Evolutionary conservation across 1,140 invertebrate species (phyloP), one percentile per base, ranked within the genome.

Genomic region (Anoplophora glabripennis): DNA sequence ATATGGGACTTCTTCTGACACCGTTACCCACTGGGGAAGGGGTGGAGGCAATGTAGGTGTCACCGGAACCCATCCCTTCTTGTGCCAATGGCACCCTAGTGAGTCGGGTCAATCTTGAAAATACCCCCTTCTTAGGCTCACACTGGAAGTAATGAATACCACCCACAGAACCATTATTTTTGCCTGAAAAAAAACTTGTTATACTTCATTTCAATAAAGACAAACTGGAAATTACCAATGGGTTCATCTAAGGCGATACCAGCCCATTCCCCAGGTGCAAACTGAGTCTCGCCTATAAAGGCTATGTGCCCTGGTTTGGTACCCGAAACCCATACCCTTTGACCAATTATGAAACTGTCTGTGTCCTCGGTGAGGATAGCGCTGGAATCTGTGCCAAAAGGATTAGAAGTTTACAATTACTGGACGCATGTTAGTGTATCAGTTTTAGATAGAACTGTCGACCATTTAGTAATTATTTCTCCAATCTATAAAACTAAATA

Each of bases 261-360:
- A 68, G 94, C 95, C 96, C 96, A 99, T 57, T 96, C 92, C 64
- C 96, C 96, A 34, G 90, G 86, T 17, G 92, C 95, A 77, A 99
- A 99, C 72, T 94, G 87, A 35, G 96, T 96, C 75, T 98, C 95
- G n/a, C 97, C 97, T 59, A 99, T 94, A 76, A 92, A 99, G 21
- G 95, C 94, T 64, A 99, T 97, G 68, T 87, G 84, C 28, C 96
- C 96, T 4, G 93, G 88, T 73, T 97, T 96, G n/a, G 86, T 89
- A 36, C 95, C 95, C 70, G 93, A 93, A 33, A 99, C 94, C 89
- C 90, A 98, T 65, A 98, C 90, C 64, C 88, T 81, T 72, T 98
- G 92, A 38, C 95, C 95, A 70, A 98, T 93, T 67, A 94, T 96
- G 76, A 97, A 98, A 77, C 92, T 93, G 80, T 95, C 91, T 7